These are phyloP conservation scores for Volucella inanis DNA, from an alignment of 2,888 invertebrate genomes.

Conservation along the genomic window DNA sequence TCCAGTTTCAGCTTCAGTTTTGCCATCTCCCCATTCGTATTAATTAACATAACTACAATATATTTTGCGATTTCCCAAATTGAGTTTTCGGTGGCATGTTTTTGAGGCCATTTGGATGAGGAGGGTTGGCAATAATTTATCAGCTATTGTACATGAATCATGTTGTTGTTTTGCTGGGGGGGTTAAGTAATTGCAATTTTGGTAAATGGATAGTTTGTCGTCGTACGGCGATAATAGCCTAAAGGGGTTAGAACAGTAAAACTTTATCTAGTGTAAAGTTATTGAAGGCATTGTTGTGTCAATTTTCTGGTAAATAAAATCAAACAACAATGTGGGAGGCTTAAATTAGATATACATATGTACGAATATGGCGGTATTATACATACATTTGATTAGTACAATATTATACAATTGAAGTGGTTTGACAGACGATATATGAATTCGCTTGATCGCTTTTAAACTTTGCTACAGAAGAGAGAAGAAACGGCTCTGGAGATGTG, in stretches of 20 bases:
- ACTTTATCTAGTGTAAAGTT: neutral
- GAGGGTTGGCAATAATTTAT: neutral
- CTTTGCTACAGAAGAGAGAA: no score
- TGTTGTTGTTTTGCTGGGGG: neutral
- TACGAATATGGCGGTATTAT: no score
- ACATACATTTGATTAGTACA: no score
- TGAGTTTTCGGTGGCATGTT: constrained; percentile 1
- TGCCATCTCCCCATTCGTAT: neutral
- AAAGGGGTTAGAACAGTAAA: neutral
- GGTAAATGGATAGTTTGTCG: constrained; percentile 8
- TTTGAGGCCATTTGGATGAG: neutral
- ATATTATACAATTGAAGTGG: no score
- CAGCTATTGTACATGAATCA: neutral
- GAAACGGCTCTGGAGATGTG: no score
- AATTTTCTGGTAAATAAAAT: no score
- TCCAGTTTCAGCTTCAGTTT: no score
- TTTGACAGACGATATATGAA: no score
- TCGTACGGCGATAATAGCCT: neutral
- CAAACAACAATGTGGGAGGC: neutral
- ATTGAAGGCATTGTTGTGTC: neutral
- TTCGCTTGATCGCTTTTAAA: no score
- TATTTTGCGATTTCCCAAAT: constrained; percentile 26
- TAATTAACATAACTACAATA: constrained; percentile 31
- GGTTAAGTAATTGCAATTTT: constrained; percentile 12
- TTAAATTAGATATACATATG: constrained; percentile 8